These are phyloP conservation scores for Cylas formicarius DNA, from an alignment of 1,140 invertebrate species.

Conservation along the genomic window DNA sequence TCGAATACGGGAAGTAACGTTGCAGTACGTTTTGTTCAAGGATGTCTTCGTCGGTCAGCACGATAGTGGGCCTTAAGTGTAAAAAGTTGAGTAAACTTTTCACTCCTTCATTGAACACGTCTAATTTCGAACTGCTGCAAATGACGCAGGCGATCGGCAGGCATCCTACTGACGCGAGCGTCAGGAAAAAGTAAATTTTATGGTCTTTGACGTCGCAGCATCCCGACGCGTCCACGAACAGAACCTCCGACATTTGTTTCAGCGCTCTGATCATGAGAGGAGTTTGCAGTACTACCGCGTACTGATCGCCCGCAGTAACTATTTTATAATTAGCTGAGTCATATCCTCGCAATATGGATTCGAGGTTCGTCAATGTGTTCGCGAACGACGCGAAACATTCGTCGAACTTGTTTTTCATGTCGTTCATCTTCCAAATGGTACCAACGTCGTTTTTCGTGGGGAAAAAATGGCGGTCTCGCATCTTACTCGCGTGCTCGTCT, in stretches of 20 bases:
- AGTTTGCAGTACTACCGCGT: constrained; percentile 4
- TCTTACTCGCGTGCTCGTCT: constrained; percentile 2
- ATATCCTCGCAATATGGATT: constrained; percentile 7
- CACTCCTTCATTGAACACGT: constrained; percentile 8
- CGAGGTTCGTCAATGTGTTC: constrained; percentile 5
- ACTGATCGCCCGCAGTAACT: neutral
- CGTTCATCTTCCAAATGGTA: constrained; percentile 6
- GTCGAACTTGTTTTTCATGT: constrained; percentile 2
- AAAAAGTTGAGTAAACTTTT: constrained; percentile 11
- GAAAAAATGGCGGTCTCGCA: constrained; percentile 4
- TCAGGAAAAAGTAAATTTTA: constrained; percentile 11
- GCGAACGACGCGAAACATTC: neutral
- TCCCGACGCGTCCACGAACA: constrained; percentile 10
- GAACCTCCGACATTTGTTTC: constrained; percentile 6
- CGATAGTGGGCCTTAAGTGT: constrained; percentile 3
- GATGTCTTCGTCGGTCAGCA: constrained; percentile 4
- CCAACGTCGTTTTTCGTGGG: constrained; percentile 6
- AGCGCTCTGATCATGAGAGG: constrained; percentile 9
- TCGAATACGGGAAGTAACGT: constrained; percentile 9
- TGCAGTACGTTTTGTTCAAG: constrained; percentile 4
- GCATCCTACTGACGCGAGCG: constrained; percentile 7
- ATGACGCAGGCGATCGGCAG: constrained; percentile 10
- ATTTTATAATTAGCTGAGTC: constrained; percentile 9
- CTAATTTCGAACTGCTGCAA: constrained; percentile 1
- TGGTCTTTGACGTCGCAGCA: constrained; percentile 5